Base-by-base conservation (phyloP, 2,797 vertebrate genomes). In the Choloepus didactylus region DNA sequence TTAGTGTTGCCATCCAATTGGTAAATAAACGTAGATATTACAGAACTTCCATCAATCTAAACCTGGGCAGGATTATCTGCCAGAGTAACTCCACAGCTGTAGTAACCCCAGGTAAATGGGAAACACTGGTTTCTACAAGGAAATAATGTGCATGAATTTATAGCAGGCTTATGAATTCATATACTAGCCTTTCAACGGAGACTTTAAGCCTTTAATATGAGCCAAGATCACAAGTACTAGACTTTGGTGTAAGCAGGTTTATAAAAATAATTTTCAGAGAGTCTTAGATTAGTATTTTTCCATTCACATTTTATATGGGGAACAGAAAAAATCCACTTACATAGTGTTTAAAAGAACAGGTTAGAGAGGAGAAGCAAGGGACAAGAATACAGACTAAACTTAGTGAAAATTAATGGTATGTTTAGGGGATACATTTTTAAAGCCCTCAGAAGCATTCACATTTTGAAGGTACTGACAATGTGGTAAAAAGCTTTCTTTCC, bases 211-310 rank as follows among this genome's bases (percentile, higher is more conserved):
- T 95, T 96, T 91, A 88, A 94, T 80, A 41, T 88, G 56, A 90
- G 69, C 83, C 88, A 41, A 76, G 35, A 95, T 35, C 67, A 76
- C 89, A 89, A 94, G 82, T 19, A 90, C 54, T 76, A 75, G 51
- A 94, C 62, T 72, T 60, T 41, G 66, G 69, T 85, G 21, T 77
- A 95, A 85, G 69, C 56, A 92, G 87, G 69, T 77, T 96, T 89
- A 88, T 23, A 95, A 94, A 97, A 92, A 38, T 94, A 66, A 89
- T 96, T 96, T 95, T 69, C 92, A 87, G 59, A 60, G 56, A 84
- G 83, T 84, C 85, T 95, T 95, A 60, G 77, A 77, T 75, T 79
- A 79, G n/a, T 3, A 6, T 77, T 51, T 81, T 88, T 89, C 11
- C 72, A 84, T 86, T 89, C 75, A 76, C 25, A 41, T 54, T 67